These are phyloP conservation scores for Miniopterus natalensis DNA, from an alignment of 2,113 vertebrate genomes.

Conservation along the genomic window DNA sequence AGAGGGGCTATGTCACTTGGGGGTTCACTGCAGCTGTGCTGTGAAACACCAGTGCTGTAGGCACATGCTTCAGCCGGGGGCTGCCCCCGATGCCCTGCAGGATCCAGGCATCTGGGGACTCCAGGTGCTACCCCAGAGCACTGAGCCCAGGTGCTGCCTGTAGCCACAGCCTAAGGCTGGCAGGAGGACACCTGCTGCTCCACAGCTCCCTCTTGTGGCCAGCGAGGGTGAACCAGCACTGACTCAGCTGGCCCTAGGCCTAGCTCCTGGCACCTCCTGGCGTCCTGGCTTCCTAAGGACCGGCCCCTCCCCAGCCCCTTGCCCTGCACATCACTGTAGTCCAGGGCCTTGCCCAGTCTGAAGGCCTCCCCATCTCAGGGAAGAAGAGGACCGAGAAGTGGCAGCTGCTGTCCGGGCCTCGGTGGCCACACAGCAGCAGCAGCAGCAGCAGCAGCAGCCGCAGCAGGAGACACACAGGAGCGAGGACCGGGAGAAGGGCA, in stretches of 20 bases:
- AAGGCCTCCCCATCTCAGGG: slow-evolving; percentile 86
- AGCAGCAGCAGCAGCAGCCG: slow-evolving; percentile 84
- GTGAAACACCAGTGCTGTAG: accelerated
- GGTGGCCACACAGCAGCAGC: slow-evolving; percentile 89
- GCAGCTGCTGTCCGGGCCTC: slow-evolving; percentile 95
- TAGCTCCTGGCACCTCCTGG: neutral
- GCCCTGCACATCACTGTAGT: accelerated
- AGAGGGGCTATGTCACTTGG: neutral
- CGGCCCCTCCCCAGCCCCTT: neutral
- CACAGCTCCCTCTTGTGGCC: neutral
- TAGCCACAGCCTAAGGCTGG: neutral
- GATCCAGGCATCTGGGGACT: neutral
- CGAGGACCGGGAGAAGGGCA: slow-evolving; percentile 88
- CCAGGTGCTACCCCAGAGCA: neutral
- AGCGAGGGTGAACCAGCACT: neutral
- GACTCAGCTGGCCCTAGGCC: too few relatives aligned
- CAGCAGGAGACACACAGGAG: slow-evolving; percentile 90
- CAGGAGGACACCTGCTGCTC: neutral
- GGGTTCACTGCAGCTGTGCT: neutral
- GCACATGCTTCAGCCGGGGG: neutral
- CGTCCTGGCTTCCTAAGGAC: neutral
- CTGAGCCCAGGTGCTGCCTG: neutral
- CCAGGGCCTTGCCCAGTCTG: neutral
- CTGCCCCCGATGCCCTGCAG: neutral
- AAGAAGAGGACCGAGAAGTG: slow-evolving; percentile 96